Percentiles rank a stretch among this genome's conserved stretches.
These are phyloP conservation scores for Tympanuchus pallidicinctus DNA, from an alignment of 2,113 vertebrate genomes.

Conservation along the genomic window DNA sequence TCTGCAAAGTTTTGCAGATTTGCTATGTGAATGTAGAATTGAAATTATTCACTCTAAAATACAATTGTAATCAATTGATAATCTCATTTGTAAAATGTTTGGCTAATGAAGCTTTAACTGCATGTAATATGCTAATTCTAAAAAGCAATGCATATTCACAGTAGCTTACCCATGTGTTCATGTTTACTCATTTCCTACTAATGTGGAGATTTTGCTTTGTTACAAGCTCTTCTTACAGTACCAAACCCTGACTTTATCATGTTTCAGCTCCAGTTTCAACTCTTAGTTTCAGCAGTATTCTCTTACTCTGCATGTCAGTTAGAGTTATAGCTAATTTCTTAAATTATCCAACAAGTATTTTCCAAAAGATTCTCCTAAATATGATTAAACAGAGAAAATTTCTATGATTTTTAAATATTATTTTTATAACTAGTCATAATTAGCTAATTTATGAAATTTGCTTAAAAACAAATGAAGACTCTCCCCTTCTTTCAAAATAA, in stretches of 20 bases:
- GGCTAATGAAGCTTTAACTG: background rate
- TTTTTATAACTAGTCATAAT: background rate
- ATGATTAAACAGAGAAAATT: background rate
- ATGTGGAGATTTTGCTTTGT: background rate
- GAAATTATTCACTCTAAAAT: background rate
- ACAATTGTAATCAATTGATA: background rate
- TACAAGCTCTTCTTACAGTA: background rate
- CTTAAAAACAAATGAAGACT: background rate
- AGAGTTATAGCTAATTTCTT: background rate
- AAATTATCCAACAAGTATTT: background rate
- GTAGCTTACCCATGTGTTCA: background rate
- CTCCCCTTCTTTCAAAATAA: background rate
- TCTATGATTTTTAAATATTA: background rate
- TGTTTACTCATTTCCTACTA: background rate
- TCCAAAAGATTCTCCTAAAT: background rate
- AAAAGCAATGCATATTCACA: background rate
- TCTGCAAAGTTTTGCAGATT: background rate
- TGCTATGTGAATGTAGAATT: background rate
- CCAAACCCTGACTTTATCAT: background rate
- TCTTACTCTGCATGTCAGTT: background rate
- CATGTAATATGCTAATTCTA: background rate
- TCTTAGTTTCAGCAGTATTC: background rate
- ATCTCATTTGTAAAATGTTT: background rate
- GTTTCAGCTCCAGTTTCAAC: background rate
- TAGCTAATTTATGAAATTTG: background rate